Percentiles rank a stretch among this genome's conserved stretches.
phyloP scores from a whole-genome alignment of 2,113 vertebrate species.

The Ictalurus furcatus region DNA sequence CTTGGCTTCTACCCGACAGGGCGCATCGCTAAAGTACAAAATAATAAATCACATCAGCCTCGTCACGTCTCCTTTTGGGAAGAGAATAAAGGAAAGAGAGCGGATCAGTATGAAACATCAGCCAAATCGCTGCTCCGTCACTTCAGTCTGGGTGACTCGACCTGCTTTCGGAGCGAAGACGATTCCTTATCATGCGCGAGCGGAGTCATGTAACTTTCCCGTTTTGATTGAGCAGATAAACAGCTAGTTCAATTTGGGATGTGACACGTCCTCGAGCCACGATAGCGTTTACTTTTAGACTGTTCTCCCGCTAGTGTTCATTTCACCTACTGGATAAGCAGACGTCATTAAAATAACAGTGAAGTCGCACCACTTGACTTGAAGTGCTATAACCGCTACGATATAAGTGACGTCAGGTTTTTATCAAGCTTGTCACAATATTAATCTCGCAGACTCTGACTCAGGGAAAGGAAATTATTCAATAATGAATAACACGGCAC shows the following conservation, averaged over 20 bases:
- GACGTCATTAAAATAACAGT: slow-evolving; percentile 26
- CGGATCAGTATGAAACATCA: background rate
- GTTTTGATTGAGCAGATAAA: slow-evolving; percentile 28
- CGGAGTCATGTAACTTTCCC: slow-evolving; percentile 12
- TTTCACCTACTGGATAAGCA: slow-evolving; percentile 13
- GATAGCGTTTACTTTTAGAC: background rate
- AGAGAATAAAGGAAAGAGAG: background rate
- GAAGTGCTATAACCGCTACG: background rate
- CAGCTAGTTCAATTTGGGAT: slow-evolving; percentile 17
- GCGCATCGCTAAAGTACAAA: slow-evolving; percentile 49
- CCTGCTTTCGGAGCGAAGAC: background rate
- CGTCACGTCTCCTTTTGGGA: slow-evolving; percentile 27
- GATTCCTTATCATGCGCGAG: slow-evolving; percentile 10
- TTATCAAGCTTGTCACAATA: background rate
- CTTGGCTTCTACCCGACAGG: slow-evolving; percentile 45
- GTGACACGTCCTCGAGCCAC: background rate
- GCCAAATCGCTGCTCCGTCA: background rate
- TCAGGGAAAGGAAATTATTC: background rate
- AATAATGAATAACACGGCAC: slow-evolving; percentile 1
- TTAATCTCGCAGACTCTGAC: background rate
- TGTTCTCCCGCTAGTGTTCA: slow-evolving; percentile 7
- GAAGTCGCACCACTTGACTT: background rate
- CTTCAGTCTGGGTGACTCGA: background rate
- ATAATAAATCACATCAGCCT: slow-evolving; percentile 53
- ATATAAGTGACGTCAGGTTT: background rate